Conservation (phyloP, 1,140 invertebrate genomes). For the Lordiphosa clarofinis region DNA sequence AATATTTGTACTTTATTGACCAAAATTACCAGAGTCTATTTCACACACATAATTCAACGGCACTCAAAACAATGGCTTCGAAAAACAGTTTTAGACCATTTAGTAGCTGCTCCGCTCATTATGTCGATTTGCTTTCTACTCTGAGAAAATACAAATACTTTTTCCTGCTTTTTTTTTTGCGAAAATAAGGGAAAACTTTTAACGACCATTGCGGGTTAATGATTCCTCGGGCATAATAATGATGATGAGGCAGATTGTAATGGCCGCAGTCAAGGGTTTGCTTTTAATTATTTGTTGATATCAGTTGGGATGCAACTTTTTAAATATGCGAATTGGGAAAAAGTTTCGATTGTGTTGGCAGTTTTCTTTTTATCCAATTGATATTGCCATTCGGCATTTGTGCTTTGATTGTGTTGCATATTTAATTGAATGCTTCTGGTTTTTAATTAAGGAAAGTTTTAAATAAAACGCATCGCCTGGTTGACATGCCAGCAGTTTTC, state of each 20-base stretch:
- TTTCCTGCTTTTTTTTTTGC: background rate
- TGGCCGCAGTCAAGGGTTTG: constrained; percentile 36
- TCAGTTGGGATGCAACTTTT: constrained; percentile 60
- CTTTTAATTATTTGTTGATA: constrained; percentile 74
- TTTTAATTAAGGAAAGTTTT: constrained; percentile 16
- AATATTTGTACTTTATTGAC: too few relatives aligned
- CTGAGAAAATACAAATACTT: too few relatives aligned
- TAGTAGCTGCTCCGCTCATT: too few relatives aligned
- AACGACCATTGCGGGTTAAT: constrained; percentile 3
- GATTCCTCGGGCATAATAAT: background rate
- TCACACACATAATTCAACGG: too few relatives aligned
- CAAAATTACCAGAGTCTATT: too few relatives aligned
- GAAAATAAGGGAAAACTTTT: constrained; percentile 1
- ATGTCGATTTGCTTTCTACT: too few relatives aligned
- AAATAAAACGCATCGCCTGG: background rate
- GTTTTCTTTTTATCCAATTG: constrained; percentile 33
- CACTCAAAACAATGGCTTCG: too few relatives aligned
- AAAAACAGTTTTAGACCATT: too few relatives aligned
- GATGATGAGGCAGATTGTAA: constrained; percentile 4
- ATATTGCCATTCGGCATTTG: constrained; percentile 56
- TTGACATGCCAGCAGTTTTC: background rate
- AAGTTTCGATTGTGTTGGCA: constrained; percentile 66
- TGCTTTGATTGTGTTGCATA: constrained; percentile 51
- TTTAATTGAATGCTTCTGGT: constrained; percentile 54
- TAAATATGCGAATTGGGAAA: constrained; percentile 56